Conservation (phyloP, 2,113 vertebrate species). For the Lathamus discolor region DNA sequence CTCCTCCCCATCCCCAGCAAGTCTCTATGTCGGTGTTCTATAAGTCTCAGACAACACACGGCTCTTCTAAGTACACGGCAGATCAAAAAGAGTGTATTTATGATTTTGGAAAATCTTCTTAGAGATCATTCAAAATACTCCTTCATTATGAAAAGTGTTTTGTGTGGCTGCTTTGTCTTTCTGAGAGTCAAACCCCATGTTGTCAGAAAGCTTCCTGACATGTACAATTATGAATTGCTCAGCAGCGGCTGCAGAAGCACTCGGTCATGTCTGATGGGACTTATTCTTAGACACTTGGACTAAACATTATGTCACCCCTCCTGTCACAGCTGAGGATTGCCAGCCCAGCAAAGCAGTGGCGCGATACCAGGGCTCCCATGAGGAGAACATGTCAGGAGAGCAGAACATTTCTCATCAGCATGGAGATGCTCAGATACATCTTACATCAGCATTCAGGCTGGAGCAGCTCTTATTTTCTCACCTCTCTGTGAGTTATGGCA, state of each 20-base stretch:
- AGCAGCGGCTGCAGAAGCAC: not conserved
- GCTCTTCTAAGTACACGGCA: not conserved
- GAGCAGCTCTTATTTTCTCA: not conserved
- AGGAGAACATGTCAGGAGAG: not conserved
- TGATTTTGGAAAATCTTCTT: not conserved
- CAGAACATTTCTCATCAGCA: not conserved
- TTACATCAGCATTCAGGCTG: fast-evolving
- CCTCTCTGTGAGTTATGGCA: fast-evolving
- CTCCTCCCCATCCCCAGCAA: not conserved
- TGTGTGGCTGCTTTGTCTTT: not conserved
- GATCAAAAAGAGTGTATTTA: not conserved
- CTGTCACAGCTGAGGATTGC: not conserved
- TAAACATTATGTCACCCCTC: not conserved
- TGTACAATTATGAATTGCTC: not conserved
- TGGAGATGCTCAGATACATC: not conserved
- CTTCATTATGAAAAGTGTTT: not conserved
- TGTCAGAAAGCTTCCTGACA: not conserved
- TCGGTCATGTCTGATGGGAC: not conserved
- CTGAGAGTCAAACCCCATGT: not conserved
- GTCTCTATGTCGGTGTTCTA: not conserved
- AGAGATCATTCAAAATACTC: not conserved
- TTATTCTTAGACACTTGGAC: not conserved
- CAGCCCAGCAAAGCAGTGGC: not conserved
- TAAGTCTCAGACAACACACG: not conserved
- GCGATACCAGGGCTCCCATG: fast-evolving